Percentiles rank a stretch among this genome's conserved stretches.
These are phyloP conservation scores for Zosterops pallidus DNA, from an alignment of 2,113 vertebrate genomes.

Conservation along the genomic window DNA sequence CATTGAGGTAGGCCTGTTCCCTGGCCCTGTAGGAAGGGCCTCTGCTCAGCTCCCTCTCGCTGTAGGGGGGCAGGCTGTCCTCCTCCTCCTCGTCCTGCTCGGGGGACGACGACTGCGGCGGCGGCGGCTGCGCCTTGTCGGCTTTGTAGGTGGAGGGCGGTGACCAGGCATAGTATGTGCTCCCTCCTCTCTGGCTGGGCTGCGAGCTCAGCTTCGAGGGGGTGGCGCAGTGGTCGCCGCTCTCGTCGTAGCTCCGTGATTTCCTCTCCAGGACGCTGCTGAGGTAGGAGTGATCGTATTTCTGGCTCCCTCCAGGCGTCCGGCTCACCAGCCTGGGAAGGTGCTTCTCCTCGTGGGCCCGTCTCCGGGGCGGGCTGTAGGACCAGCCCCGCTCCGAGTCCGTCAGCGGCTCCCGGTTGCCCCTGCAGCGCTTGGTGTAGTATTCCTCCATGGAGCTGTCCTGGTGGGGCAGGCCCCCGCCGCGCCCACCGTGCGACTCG, in stretches of 20 bases:
- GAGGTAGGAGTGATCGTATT: conserved; percentile 84
- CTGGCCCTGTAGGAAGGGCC: conserved; percentile 75
- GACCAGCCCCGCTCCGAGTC: conserved; percentile 76
- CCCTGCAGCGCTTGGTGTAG: conserved; percentile 71
- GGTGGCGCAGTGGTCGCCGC: conserved; percentile 74
- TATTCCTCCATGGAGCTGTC: conserved; percentile 73
- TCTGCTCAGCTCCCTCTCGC: conserved; percentile 80
- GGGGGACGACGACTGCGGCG: conserved; percentile 61
- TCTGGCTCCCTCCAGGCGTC: conserved; percentile 77
- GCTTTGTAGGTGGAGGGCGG: conserved; percentile 72
- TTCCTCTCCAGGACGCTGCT: conserved; percentile 85
- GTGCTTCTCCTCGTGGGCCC: conserved; percentile 79
- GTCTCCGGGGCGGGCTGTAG: conserved; percentile 78
- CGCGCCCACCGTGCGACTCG: conserved; percentile 53
- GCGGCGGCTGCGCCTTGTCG: conserved; percentile 62
- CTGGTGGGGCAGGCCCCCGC: conserved; percentile 46
- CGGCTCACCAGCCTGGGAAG: conserved; percentile 79
- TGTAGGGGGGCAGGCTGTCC: conserved; percentile 81
- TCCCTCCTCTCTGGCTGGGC: conserved; percentile 71
- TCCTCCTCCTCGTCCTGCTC: conserved; percentile 78
- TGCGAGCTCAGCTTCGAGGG: conserved; percentile 84
- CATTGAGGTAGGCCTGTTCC: conserved; percentile 73
- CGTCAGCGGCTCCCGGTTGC: conserved; percentile 62
- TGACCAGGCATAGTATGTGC: conserved; percentile 77
- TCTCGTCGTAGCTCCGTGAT: conserved; percentile 77